Base-by-base conservation (phyloP, 2,797 vertebrate genomes). In the Myotis findleyi region DNA sequence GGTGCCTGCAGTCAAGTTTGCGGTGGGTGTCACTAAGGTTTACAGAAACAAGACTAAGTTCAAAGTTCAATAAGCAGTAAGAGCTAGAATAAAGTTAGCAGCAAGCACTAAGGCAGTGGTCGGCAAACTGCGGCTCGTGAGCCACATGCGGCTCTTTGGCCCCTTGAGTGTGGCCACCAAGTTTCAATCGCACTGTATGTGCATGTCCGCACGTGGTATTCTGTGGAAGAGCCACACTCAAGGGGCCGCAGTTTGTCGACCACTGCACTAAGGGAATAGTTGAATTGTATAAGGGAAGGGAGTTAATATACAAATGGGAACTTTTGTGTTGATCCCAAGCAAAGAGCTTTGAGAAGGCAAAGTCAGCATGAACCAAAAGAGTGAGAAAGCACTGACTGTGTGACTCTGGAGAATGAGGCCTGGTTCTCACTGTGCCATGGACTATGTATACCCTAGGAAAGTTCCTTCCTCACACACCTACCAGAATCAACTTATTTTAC, bases 401-500 rank as follows among this genome's bases (percentile, higher is more conserved):
- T 55, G 25, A 83, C 62, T 90, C 76, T 89, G 30, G 41, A 76
- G 44, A 80, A 47, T 30, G 71, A 57, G 41, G 69, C 51, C 80
- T 94, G 57, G n/a, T 62, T 49, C 27, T 71, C 20, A 83, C 18
- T 90, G 47, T 91, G 44, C 79, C 27, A 69, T 30, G 75, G 49
- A 75, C 85, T 85, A 93, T 27, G 21, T 82, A 55, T 64, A 51
- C 80, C 21, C 49, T 62, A 38, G 36, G 49, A 36, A 47, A 91
- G 38, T 66, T 66, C 72, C 9, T 73, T 89, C 73, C 49, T 88
- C 59, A 82, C 27, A 87, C 3, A 62, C 49, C 20, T 71, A 95
- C 7, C 33, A 90, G 69, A 95, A 95, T 36, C 59, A 96, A 94
- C 9, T 93, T 89, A 87, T 71, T 93, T 96, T 85, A 73, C 30